A percentile compares a stretch with the other conserved stretches of the same genome.
Conservation (phyloP, 2,888 invertebrate genomes). For the Amblyteles armatorius region DNA sequence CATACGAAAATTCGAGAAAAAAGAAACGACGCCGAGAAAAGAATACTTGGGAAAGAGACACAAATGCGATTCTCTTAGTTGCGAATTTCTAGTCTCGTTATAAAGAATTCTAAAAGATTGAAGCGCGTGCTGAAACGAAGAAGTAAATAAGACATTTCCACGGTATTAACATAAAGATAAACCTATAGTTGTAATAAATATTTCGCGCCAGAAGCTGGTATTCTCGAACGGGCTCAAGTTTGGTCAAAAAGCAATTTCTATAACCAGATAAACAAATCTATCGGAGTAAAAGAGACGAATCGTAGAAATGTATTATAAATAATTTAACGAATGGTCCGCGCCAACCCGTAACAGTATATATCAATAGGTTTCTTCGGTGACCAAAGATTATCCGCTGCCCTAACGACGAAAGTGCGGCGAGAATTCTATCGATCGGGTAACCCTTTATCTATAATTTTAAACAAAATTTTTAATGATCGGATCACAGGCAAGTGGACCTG, state of each 20-base stretch:
- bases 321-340: slow-evolving; percentile 62
- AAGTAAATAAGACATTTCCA: slow-evolving; percentile 36
- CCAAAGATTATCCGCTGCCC: slow-evolving; percentile 76
- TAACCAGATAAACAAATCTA: slow-evolving; percentile 12
- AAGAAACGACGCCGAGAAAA: slow-evolving; percentile 29
- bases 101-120: slow-evolving; percentile 43
- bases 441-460: neutral
- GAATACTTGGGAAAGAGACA: slow-evolving; percentile 39
- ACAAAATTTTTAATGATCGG: neutral
- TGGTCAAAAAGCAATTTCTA: slow-evolving; percentile 9
- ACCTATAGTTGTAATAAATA: slow-evolving; percentile 50
- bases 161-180: slow-evolving; percentile 40
- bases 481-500: slow-evolving; percentile 5
- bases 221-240: slow-evolving; percentile 31
- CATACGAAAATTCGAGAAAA: slow-evolving; percentile 24
- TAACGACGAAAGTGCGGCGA: slow-evolving; percentile 55
- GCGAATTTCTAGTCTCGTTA: slow-evolving; percentile 60
- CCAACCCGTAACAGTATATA: slow-evolving; percentile 65
- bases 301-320: slow-evolving; percentile 69
- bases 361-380: slow-evolving; percentile 75
- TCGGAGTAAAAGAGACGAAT: slow-evolving; percentile 53
- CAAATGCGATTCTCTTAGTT: slow-evolving; percentile 29
- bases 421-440: slow-evolving; percentile 26
- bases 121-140: slow-evolving; percentile 5
- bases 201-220: slow-evolving; percentile 50